Evolutionary conservation across 2,113 vertebrate species (phyloP).

Genomic region (Corythoichthys haematopterus): DNA sequence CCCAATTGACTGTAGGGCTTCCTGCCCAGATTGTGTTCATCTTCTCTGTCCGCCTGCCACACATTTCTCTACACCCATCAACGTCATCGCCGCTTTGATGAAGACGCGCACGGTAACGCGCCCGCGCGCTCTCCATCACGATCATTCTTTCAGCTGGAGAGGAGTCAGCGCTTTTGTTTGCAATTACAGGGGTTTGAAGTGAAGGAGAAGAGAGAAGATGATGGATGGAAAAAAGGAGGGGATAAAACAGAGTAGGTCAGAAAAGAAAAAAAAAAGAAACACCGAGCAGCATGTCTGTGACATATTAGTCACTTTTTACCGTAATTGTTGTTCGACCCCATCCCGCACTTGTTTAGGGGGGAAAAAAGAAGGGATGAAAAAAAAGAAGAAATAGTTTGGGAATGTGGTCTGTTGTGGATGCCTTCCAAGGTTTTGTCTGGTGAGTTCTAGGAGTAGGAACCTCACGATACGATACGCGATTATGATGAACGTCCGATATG

Average conservation of each 20-base stretch:
- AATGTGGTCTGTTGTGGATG: constrained; percentile 66
- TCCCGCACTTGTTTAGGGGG: constrained; percentile 68
- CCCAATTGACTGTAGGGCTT: constrained; percentile 45
- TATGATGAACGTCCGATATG: too few species aligned
- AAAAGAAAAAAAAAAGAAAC: constrained; percentile 40
- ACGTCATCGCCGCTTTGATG: constrained; percentile 65
- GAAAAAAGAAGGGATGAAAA: constrained; percentile 53
- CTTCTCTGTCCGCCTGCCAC: constrained; percentile 66
- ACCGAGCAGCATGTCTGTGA: constrained; percentile 67
- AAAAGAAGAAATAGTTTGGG: constrained; percentile 59
- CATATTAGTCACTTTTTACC: constrained; percentile 79
- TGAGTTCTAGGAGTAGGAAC: too few species aligned
- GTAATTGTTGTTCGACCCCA: constrained; percentile 77
- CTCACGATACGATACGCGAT: too few species aligned
- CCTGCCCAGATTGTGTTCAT: constrained; percentile 72
- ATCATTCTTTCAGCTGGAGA: constrained; percentile 73
- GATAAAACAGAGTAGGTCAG: constrained; percentile 53
- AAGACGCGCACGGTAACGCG: constrained; percentile 41
- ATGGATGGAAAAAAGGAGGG: constrained; percentile 55
- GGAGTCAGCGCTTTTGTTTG: constrained; percentile 75
- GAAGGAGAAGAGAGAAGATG: constrained; percentile 52
- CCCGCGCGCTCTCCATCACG: constrained; percentile 63
- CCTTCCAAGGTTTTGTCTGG: constrained; percentile 69
- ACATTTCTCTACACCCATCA: constrained; percentile 62
- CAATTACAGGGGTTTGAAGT: constrained; percentile 73